These are phyloP conservation scores for Hiodon alosoides DNA, from an alignment of 2,113 vertebrate genomes.

Conservation along the genomic window DNA sequence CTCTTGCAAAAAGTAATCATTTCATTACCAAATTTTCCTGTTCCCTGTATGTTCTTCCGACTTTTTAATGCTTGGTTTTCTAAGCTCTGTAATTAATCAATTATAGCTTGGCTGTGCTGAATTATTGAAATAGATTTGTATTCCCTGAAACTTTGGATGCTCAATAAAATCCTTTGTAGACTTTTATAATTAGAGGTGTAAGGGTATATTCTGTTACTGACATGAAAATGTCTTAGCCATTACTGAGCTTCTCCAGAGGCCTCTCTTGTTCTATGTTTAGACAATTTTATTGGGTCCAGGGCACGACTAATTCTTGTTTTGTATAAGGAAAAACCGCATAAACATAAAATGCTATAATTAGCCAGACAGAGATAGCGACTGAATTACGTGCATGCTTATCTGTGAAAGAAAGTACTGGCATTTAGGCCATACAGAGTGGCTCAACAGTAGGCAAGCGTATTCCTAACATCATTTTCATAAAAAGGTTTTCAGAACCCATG, in stretches of 20 bases:
- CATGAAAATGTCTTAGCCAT: not conserved
- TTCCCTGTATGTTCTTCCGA: too few species aligned
- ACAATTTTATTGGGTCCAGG: constrained; percentile 12
- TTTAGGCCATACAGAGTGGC: too few species aligned
- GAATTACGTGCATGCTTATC: not conserved
- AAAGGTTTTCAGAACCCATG: too few species aligned
- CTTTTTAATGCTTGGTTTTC: not conserved
- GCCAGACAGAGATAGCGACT: not conserved
- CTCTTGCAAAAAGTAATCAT: too few species aligned
- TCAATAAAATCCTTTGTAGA: too few species aligned
- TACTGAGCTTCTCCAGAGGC: constrained; percentile 8
- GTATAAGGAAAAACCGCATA: not conserved
- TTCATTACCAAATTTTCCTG: too few species aligned
- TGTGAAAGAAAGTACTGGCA: too few species aligned
- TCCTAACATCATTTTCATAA: too few species aligned
- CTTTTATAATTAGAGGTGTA: not conserved
- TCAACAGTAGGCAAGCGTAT: too few species aligned
- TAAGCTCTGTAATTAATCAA: not conserved
- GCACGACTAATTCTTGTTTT: not conserved
- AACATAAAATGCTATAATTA: not conserved
- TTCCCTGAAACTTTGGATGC: too few species aligned
- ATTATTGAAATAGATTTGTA: too few species aligned
- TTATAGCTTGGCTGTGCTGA: not conserved
- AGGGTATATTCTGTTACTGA: not conserved
- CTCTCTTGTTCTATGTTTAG: constrained; percentile 10